phyloP scores from a whole-genome alignment of 2,888 invertebrate genomes.

The Caenorhabditis doughertyi region DNA sequence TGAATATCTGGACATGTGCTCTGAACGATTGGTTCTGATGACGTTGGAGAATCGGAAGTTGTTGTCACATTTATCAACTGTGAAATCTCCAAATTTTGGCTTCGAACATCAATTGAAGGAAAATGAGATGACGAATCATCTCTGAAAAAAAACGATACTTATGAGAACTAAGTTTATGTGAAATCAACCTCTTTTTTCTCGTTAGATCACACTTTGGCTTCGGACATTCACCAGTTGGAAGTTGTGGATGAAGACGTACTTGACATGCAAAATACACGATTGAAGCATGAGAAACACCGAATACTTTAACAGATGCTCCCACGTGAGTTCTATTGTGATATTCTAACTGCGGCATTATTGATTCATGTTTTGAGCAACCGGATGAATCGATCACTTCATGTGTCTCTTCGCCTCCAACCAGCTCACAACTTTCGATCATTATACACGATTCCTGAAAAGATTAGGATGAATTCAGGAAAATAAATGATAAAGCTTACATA shows the following conservation, averaged over 20 bases:
- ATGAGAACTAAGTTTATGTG: too few species aligned
- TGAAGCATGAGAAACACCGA: constrained; percentile 76
- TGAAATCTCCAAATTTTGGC: constrained; percentile 70
- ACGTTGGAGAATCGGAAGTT: background rate
- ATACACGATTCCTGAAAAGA: constrained; percentile 61
- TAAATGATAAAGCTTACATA: constrained; percentile 34
- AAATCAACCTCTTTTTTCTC: constrained; percentile 39
- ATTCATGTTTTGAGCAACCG: constrained; percentile 73
- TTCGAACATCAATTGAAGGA: constrained; percentile 67
- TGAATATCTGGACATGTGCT: constrained; percentile 46
- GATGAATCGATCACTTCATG: constrained; percentile 71
- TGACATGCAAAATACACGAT: constrained; percentile 77
- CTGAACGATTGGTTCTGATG: constrained; percentile 8
- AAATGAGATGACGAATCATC: constrained; percentile 23
- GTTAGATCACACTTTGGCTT: constrained; percentile 51
- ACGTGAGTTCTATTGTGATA: constrained; percentile 75
- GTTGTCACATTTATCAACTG: constrained; percentile 53
- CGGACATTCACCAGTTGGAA: constrained; percentile 58
- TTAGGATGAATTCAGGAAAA: background rate
- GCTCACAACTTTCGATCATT: constrained; percentile 66
- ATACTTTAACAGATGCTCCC: constrained; percentile 71
- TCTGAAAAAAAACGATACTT: constrained; percentile 40
- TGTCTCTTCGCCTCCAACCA: constrained; percentile 72
- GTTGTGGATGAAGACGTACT: constrained; percentile 71
- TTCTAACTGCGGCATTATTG: constrained; percentile 72